Conservation (phyloP, 2,113 vertebrate genomes). For the Atractosteus spatula region DNA sequence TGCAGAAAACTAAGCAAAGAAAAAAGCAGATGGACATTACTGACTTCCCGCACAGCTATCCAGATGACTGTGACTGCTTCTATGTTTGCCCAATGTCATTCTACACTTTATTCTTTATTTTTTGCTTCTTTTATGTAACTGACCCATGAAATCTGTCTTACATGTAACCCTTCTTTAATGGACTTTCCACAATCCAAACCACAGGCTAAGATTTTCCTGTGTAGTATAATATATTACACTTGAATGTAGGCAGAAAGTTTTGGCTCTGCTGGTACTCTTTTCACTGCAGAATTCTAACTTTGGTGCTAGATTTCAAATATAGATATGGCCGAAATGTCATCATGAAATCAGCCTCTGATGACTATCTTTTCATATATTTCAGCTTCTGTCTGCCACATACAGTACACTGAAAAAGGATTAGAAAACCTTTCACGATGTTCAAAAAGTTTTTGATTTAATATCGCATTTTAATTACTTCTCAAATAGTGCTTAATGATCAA, state of each 20-base stretch:
- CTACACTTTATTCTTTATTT: not conserved
- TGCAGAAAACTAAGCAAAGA: not conserved
- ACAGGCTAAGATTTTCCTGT: not conserved
- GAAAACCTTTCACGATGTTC: too few relatives aligned
- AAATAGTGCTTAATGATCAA: too few relatives aligned
- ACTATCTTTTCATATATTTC: too few relatives aligned
- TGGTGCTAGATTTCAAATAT: conserved; percentile 5
- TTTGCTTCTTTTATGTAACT: not conserved
- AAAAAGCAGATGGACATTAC: not conserved
- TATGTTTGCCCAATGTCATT: not conserved
- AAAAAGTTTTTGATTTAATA: too few relatives aligned
- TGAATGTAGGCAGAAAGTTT: not conserved
- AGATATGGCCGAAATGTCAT: not conserved
- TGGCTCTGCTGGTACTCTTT: not conserved
- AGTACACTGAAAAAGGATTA: too few relatives aligned
- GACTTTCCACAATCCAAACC: not conserved
- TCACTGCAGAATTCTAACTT: not conserved
- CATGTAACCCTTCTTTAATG: not conserved
- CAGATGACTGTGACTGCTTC: not conserved
- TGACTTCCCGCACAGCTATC: not conserved
- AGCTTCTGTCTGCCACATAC: too few relatives aligned
- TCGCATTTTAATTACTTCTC: too few relatives aligned
- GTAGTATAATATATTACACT: not conserved
- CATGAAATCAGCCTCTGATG: not conserved
- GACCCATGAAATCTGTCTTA: conserved; percentile 1